These are phyloP conservation scores for Larimichthys crocea DNA, from an alignment of 2,113 vertebrate genomes.

Conservation along the genomic window DNA sequence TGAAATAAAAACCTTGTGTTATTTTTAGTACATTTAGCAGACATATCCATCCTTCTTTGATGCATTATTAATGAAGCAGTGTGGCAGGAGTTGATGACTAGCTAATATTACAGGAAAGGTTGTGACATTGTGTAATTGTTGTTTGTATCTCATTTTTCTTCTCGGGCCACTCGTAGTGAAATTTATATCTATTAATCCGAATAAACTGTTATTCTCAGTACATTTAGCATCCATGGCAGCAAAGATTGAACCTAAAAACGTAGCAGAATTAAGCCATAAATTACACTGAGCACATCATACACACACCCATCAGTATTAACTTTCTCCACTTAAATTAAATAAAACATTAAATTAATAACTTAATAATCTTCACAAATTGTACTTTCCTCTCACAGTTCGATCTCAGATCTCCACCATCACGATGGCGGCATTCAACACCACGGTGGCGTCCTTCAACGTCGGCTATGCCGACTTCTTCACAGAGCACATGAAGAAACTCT, in stretches of 20 bases:
- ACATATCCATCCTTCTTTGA: slow-evolving; percentile 47
- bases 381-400: slow-evolving; percentile 84
- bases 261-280: too few relatives aligned
- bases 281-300: neutral
- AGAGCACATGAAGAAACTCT: slow-evolving; percentile 98
- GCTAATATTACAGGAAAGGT: slow-evolving; percentile 32
- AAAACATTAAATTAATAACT: neutral
- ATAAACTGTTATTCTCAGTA: too few relatives aligned
- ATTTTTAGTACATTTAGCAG: too few relatives aligned
- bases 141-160: neutral
- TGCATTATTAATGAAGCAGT: slow-evolving; percentile 67
- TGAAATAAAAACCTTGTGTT: too few relatives aligned
- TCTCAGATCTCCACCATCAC: slow-evolving; percentile 99
- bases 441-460: slow-evolving; percentile 96
- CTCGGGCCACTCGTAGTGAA: too few relatives aligned
- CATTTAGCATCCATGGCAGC: too few relatives aligned
- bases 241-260: too few relatives aligned
- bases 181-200: too few relatives aligned
- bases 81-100: slow-evolving; percentile 27
- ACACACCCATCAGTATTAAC: neutral
- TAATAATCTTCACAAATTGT: neutral
- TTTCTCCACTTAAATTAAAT: neutral
- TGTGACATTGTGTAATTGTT: slow-evolving; percentile 10
- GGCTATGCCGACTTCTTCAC: slow-evolving; percentile 98
- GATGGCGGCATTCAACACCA: slow-evolving; percentile 99